Percentiles rank a stretch among this genome's conserved stretches.
These are phyloP conservation scores for Barbus barbus DNA, from an alignment of 2,113 vertebrate species.

Conservation along the genomic window DNA sequence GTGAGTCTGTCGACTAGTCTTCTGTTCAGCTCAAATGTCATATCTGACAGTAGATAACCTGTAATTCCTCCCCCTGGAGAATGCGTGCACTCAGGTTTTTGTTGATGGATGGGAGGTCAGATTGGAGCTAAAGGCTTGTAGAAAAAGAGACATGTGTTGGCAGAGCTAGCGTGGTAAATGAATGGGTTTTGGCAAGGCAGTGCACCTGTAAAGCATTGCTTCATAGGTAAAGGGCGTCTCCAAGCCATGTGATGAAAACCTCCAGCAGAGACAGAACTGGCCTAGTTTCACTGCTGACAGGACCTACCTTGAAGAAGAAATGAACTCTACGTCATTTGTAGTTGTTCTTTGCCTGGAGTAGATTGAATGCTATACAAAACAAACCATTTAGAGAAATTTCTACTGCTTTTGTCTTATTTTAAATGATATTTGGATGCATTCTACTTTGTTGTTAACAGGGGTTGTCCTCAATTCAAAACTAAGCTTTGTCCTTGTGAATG, in stretches of 20 bases:
- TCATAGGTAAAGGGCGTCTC: neutral
- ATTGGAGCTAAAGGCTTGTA: slow-evolving; percentile 31
- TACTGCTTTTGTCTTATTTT: neutral
- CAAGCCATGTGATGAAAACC: slow-evolving; percentile 20
- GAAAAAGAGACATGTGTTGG: slow-evolving; percentile 23
- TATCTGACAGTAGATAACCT: slow-evolving; percentile 37
- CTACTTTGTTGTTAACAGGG: neutral
- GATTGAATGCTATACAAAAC: neutral
- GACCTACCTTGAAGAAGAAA: neutral
- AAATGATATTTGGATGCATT: neutral
- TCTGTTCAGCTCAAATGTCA: slow-evolving; percentile 44
- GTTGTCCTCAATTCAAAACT: slow-evolving; percentile 12
- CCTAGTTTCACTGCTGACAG: slow-evolving; percentile 1
- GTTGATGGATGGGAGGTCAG: slow-evolving; percentile 49
- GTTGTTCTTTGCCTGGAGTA: neutral
- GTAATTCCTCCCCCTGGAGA: slow-evolving; percentile 23
- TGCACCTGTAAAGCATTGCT: slow-evolving; percentile 7
- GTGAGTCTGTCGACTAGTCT: neutral
- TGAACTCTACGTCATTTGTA: neutral
- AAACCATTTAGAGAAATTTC: neutral
- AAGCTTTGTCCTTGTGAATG: slow-evolving; percentile 32
- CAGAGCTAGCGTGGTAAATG: slow-evolving; percentile 23
- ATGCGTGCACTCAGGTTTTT: slow-evolving; percentile 25
- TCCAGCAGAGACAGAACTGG: neutral
- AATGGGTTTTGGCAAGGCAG: slow-evolving; percentile 15